These are phyloP conservation scores for Sturnus vulgaris DNA, from an alignment of 2,113 vertebrate genomes.

Conservation along the genomic window DNA sequence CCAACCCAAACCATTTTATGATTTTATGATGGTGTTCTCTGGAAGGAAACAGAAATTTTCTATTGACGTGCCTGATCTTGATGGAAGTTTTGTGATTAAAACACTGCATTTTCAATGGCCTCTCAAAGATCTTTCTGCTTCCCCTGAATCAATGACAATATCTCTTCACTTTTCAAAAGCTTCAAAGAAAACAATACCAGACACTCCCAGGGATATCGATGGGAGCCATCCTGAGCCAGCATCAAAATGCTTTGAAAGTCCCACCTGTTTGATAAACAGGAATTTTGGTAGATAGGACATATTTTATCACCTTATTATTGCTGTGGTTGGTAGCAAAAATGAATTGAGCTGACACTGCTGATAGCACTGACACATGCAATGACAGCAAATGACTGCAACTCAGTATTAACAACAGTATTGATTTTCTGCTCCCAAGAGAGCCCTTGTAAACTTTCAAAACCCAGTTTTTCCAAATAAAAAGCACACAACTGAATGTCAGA, in stretches of 20 bases:
- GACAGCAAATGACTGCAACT: neutral
- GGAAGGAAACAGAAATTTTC: neutral
- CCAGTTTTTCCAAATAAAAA: neutral
- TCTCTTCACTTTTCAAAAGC: neutral
- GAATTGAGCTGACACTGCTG: neutral
- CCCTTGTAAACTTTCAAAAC: neutral
- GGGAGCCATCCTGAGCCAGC: neutral
- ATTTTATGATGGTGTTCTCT: neutral
- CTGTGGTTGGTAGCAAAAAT: conserved; percentile 10
- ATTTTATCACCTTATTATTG: conserved; percentile 11
- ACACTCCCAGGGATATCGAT: neutral
- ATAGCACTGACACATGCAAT: neutral
- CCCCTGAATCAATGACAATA: neutral
- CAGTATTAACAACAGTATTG: neutral
- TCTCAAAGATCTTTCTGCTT: neutral
- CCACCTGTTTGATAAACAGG: neutral
- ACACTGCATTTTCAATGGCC: neutral
- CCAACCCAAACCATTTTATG: neutral
- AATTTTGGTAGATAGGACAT: neutral
- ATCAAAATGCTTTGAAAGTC: neutral
- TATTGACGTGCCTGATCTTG: neutral
- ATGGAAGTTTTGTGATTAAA: neutral
- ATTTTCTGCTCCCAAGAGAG: neutral
- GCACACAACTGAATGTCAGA: neutral
- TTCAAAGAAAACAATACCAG: neutral